Evolutionary conservation across 2,113 vertebrate species (phyloP), one percentile per base, ranked within the genome.

Genomic region (Oncorhynchus gorbuscha): DNA sequence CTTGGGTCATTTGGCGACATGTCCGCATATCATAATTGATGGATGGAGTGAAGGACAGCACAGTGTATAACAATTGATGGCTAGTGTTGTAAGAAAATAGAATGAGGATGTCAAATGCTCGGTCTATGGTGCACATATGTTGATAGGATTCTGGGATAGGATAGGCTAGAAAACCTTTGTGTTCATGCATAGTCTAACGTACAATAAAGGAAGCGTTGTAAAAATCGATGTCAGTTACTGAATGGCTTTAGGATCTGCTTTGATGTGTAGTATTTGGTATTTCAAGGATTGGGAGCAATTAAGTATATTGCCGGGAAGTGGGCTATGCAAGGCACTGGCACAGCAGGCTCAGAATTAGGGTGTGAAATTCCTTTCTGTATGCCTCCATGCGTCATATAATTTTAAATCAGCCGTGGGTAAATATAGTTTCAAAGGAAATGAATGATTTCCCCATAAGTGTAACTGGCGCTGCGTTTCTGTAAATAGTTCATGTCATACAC

Each of bases 201-300:
- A 79, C 77, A 87, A 76, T 89, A 90, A 90, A 88, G 79, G 81
- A 90, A 84, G 90, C 86, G 90, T 84, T 76, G 89, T 92, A 89
- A 92, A 92, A 91, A 90, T 69, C 69, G 86, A 91, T 82, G 87
- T 92, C 89, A 86, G 84, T 83, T 84, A 69, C 80, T 83, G 81
- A 75, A 91, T 84, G 81, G 87, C 88, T 87, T 72, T 66, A 83
- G 88, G 88, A 85, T 61, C 77, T 75, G 88, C 88, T 93, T 91
- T 91, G 89, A 92, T 91, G 92, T 93, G 79, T 80, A 81, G 79
- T 88, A 87, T 86, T 86, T 84, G 81, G 84, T 87, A 89, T 89
- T 89, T 89, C 84, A 89, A 89, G 85, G 83, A 78, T 80, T 84
- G 85, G 69, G 73, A 78, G 88, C 84, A 89, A 89, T 92, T 89